Evolutionary conservation across 1,140 invertebrate genomes (phyloP).

Genomic region (Acromyrmex charruanus): DNA sequence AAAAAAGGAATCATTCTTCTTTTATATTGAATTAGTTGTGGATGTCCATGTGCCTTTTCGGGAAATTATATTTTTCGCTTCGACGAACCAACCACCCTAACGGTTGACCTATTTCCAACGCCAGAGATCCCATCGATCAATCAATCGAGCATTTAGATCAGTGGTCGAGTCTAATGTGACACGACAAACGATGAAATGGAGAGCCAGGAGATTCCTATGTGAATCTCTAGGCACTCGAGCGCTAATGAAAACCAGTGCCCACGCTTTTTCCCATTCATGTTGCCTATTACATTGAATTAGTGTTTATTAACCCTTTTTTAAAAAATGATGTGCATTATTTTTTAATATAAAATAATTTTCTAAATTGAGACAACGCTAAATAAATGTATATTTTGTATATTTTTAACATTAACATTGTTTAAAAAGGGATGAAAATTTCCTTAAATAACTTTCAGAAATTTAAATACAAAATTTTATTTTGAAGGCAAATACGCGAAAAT

Average conservation of each 20-base stretch:
- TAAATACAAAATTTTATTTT: not conserved
- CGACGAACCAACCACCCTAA: not conserved
- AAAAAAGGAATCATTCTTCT: not conserved
- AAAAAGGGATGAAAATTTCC: not conserved
- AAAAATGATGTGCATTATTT: not conserved
- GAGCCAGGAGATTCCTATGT: slow-evolving; percentile 7
- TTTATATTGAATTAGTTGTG: not conserved
- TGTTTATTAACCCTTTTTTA: not conserved
- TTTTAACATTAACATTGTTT: not conserved
- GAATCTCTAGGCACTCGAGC: slow-evolving; percentile 11
- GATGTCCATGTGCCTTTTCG: not conserved
- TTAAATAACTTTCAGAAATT: not conserved
- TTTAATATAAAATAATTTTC: not conserved
- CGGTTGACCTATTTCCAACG: slow-evolving; percentile 42
- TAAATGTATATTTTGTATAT: not conserved
- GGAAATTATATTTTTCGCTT: slow-evolving; percentile 15
- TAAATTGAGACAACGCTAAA: not conserved
- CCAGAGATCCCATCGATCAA: slow-evolving; percentile 55
- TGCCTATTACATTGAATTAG: not conserved
- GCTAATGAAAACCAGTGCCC: slow-evolving; percentile 38
- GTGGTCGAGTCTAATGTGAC: slow-evolving; percentile 43
- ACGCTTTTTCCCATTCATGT: slow-evolving; percentile 23
- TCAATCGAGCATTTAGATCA: slow-evolving; percentile 59
- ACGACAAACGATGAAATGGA: slow-evolving; percentile 50
- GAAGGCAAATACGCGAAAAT: not conserved